phyloP scores from a whole-genome alignment of 23 tunicate species.

The Ciona savignyi region DNA sequence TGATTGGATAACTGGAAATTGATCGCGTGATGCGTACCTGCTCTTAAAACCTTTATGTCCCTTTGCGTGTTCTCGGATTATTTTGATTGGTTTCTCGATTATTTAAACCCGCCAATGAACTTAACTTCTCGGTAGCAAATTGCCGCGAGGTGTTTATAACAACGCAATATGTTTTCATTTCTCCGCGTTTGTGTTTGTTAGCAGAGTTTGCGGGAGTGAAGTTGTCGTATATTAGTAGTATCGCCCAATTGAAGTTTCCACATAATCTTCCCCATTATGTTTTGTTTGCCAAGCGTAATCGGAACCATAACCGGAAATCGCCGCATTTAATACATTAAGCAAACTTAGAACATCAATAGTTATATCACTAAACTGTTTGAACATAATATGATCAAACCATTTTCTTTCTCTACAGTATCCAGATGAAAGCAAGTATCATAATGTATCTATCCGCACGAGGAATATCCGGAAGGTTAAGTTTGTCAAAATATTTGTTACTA shows the following conservation, averaged over 20 bases:
- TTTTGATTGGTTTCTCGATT: neutral
- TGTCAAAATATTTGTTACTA: neutral
- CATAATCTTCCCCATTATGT: too few relatives aligned
- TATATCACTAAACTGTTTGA: too few relatives aligned
- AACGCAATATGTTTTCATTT: neutral
- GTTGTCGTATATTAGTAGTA: too few relatives aligned
- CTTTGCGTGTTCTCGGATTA: neutral
- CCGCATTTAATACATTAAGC: too few relatives aligned
- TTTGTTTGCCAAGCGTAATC: too few relatives aligned
- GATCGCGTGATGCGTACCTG: neutral
- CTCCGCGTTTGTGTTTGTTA: neutral
- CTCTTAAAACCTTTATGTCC: neutral
- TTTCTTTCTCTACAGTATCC: too few relatives aligned
- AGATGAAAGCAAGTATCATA: too few relatives aligned
- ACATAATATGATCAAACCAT: too few relatives aligned
- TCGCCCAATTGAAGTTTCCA: too few relatives aligned
- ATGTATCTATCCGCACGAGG: neutral
- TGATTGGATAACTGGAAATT: neutral
- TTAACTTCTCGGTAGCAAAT: neutral
- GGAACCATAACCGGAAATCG: too few relatives aligned
- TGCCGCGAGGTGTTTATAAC: neutral
- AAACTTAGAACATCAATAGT: too few relatives aligned
- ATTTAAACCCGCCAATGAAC: neutral
- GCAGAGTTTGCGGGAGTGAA: neutral
- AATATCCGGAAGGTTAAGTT: neutral